Conservation (phyloP, 2,797 vertebrate species). For the Sandelia bainsii region DNA sequence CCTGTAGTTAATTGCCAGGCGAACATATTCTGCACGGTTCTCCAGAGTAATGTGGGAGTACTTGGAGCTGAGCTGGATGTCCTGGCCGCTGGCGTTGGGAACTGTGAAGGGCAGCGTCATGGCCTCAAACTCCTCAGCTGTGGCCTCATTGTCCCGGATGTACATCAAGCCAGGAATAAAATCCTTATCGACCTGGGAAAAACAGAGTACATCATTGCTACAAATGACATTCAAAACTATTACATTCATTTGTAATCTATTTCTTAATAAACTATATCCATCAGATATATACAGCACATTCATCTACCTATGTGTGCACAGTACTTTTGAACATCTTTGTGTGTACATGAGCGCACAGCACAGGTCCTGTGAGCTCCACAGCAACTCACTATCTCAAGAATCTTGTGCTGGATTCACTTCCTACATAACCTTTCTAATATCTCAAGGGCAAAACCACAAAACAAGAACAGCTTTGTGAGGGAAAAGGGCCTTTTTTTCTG, state of each 20-base stretch:
- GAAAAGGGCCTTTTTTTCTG: constrained; percentile 17
- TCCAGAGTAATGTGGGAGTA: constrained; percentile 95
- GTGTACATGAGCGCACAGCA: neutral
- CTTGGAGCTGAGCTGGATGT: constrained; percentile 97
- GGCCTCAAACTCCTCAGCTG: constrained; percentile 96
- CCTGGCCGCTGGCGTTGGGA: constrained; percentile 96
- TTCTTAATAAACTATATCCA: neutral
- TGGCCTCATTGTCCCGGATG: constrained; percentile 97
- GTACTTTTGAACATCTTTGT: neutral
- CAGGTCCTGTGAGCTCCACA: constrained; percentile 34
- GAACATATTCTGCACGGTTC: constrained; percentile 95
- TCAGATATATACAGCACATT: neutral
- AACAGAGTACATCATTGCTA: neutral
- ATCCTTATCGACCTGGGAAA: constrained; percentile 96
- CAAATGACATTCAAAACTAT: neutral
- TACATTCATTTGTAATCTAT: neutral
- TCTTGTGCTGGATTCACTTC: constrained; percentile 70
- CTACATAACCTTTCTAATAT: constrained; percentile 73
- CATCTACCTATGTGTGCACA: neutral
- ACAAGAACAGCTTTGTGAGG: constrained; percentile 80
- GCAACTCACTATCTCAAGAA: constrained; percentile 8
- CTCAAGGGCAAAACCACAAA: constrained; percentile 67
- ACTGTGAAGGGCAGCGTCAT: constrained; percentile 98
- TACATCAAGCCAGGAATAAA: constrained; percentile 99
- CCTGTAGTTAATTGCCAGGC: constrained; percentile 98